Conservation (phyloP, 2,113 vertebrate genomes). For the Equus przewalskii region DNA sequence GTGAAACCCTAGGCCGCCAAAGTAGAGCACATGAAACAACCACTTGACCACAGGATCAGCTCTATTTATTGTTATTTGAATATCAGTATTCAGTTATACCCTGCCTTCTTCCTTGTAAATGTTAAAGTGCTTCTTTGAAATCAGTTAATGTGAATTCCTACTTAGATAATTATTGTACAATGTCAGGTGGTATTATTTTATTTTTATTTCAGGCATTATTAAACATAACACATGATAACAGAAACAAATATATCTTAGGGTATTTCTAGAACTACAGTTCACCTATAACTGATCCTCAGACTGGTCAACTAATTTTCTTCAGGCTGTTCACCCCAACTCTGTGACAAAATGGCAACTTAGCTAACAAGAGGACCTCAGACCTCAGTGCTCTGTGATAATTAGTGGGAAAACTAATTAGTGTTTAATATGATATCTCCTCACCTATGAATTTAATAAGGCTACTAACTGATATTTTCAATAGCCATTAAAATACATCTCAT, state of each 20-base stretch:
- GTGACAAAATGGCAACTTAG: not conserved
- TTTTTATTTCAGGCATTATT: not conserved
- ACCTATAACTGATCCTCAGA: not conserved
- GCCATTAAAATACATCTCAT: constrained; percentile 35
- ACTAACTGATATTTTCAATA: constrained; percentile 2
- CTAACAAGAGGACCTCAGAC: not conserved
- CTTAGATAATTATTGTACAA: not conserved
- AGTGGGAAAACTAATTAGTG: not conserved
- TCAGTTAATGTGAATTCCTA: not conserved
- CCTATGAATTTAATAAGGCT: constrained; percentile 22
- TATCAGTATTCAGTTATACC: not conserved
- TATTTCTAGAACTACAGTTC: constrained; percentile 1
- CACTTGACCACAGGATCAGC: too few species aligned
- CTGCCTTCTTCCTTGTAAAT: not conserved
- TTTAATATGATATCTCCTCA: not conserved
- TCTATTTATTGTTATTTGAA: not conserved
- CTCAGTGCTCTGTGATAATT: not conserved
- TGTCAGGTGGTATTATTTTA: not conserved
- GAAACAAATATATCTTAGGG: not conserved
- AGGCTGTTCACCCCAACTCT: not conserved
- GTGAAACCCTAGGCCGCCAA: too few species aligned
- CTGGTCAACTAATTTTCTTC: constrained; percentile 18
- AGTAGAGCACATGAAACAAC: too few species aligned
- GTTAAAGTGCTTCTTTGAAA: not conserved
- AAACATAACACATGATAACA: not conserved